These are phyloP conservation scores for Rhagonycha lutea DNA, from an alignment of 2,888 invertebrate species.

Conservation along the genomic window DNA sequence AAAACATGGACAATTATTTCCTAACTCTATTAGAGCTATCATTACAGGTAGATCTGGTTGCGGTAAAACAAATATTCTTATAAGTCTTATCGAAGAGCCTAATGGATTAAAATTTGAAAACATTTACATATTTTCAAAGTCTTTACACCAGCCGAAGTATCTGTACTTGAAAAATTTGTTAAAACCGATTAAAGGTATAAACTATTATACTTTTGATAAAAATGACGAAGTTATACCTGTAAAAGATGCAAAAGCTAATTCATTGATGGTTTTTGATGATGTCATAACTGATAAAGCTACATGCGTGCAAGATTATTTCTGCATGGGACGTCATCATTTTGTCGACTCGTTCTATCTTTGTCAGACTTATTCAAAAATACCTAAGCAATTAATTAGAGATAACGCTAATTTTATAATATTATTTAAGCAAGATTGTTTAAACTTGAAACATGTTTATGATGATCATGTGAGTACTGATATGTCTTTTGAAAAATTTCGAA, in stretches of 20 bases:
- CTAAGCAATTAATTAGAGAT: conserved; percentile 45
- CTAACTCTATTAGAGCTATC: conserved; percentile 5
- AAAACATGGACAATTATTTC: neutral
- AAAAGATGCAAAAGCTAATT: conserved; percentile 37
- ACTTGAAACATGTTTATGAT: neutral
- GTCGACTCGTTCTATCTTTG: conserved; percentile 46
- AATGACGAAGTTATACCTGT: conserved; percentile 31
- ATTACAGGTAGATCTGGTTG: conserved; percentile 7
- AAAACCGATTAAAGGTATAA: conserved; percentile 29
- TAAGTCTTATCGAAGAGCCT: conserved; percentile 10
- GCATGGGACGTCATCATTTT: conserved; percentile 41
- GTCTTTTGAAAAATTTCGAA: neutral
- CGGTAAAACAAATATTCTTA: conserved; percentile 18
- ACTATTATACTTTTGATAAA: neutral
- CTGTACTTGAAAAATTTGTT: conserved; percentile 32
- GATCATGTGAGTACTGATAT: neutral
- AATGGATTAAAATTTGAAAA: neutral
- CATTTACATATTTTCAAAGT: neutral
- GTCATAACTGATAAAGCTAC: conserved; percentile 42
- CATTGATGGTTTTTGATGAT: conserved; percentile 49
- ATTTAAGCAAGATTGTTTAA: neutral
- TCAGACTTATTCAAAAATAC: conserved; percentile 44
- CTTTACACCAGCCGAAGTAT: conserved; percentile 32
- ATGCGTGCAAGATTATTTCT: conserved; percentile 40
- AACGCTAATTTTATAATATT: conserved; percentile 32